phyloP scores from a whole-genome alignment of 1,140 invertebrate species.

The Zaprionus ghesquierei region DNA sequence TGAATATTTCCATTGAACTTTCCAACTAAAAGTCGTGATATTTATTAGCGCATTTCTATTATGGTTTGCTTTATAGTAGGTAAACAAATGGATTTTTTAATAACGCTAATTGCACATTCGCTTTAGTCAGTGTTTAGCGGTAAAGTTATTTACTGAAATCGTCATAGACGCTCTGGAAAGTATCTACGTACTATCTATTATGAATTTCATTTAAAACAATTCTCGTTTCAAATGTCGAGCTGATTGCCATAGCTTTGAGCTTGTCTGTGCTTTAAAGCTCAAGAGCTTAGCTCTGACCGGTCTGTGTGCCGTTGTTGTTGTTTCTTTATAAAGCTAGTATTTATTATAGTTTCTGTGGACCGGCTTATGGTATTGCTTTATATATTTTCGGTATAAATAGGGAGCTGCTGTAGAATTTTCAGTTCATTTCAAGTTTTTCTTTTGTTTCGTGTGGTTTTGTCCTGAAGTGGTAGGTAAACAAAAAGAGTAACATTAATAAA shows the following conservation, averaged over 20 bases:
- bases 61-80: neutral
- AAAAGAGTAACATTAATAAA: neutral
- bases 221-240: constrained; percentile 1
- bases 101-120: constrained; percentile 55
- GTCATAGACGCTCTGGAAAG: neutral
- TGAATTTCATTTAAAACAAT: neutral
- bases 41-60: constrained; percentile 40
- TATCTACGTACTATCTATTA: neutral
- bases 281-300: constrained; percentile 39
- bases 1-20: neutral
- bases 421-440: constrained; percentile 73
- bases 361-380: constrained; percentile 26
- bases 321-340: constrained; percentile 25
- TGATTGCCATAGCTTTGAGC: constrained; percentile 29
- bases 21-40: constrained; percentile 35
- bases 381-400: constrained; percentile 59
- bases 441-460: constrained; percentile 42
- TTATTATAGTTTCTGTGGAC: constrained; percentile 21
- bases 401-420: constrained; percentile 64
- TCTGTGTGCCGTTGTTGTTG: constrained; percentile 25
- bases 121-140: constrained; percentile 45
- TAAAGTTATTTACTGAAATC: neutral
- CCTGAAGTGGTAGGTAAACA: constrained; percentile 46
- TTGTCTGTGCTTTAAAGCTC: constrained; percentile 37
- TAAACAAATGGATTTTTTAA: constrained; percentile 4